Evolutionary conservation across 2,113 vertebrate genomes (phyloP).

Genomic region (Aegithalos caudatus): DNA sequence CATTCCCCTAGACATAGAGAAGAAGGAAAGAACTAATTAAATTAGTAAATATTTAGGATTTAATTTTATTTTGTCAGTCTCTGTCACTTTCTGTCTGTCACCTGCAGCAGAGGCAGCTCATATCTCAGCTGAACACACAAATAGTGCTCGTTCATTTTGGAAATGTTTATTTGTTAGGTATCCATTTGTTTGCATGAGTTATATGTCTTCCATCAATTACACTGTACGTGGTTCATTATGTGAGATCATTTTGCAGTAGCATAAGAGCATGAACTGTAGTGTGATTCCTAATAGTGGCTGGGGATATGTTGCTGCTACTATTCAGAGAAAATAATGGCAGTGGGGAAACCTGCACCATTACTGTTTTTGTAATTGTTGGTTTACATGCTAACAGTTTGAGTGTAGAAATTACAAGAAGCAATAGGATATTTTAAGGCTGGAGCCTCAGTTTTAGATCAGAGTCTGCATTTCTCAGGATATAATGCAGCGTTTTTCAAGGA

Average conservation of each 20-base stretch:
- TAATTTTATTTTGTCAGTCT: neutral
- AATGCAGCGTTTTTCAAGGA: neutral
- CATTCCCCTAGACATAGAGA: neutral
- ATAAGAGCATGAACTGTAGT: neutral
- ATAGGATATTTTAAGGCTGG: neutral
- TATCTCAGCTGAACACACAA: constrained; percentile 39
- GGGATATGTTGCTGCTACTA: neutral
- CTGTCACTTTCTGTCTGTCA: constrained; percentile 7
- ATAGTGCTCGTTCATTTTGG: constrained; percentile 21
- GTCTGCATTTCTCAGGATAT: neutral
- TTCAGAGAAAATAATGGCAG: constrained; percentile 32
- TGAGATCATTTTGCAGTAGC: constrained; percentile 16
- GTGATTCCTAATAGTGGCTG: neutral
- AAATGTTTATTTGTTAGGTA: constrained; percentile 46
- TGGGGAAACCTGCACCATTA: constrained; percentile 1
- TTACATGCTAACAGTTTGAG: neutral
- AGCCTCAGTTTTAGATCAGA: neutral
- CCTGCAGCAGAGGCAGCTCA: neutral
- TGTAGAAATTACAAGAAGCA: neutral
- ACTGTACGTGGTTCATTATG: neutral
- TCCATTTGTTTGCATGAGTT: constrained; percentile 47
- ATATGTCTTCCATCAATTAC: constrained; percentile 28
- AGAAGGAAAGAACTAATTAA: neutral
- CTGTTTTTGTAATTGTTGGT: constrained; percentile 18
- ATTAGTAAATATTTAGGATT: constrained; percentile 1